Evolutionary conservation across 1,140 invertebrate genomes (phyloP).

Genomic region (Andrena cerasifolii): DNA sequence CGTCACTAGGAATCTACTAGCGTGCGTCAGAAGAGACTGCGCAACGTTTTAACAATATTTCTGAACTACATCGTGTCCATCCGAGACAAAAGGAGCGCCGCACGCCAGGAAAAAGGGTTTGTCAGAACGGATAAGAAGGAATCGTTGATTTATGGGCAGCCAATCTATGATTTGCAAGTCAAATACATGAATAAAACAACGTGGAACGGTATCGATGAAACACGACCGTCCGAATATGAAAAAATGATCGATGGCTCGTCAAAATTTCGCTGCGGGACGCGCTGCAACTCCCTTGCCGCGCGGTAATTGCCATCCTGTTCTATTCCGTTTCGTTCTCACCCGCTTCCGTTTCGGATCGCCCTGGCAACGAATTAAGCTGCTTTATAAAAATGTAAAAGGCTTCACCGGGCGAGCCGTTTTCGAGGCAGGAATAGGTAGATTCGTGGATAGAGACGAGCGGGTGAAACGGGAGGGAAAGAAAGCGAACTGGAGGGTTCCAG

Average conservation of each 20-base stretch:
- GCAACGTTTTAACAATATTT: too few relatives aligned
- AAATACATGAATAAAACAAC: constrained; percentile 54
- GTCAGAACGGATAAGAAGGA: constrained; percentile 26
- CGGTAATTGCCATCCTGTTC: constrained; percentile 18
- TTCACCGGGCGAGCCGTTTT: constrained; percentile 68
- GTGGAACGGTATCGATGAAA: constrained; percentile 47
- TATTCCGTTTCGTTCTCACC: constrained; percentile 29
- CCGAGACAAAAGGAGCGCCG: background rate
- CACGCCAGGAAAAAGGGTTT: background rate
- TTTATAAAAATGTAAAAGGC: constrained; percentile 76
- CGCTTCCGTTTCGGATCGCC: constrained; percentile 40
- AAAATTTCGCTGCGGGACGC: constrained; percentile 37
- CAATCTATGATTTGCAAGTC: constrained; percentile 54
- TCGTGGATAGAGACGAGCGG: constrained; percentile 27
- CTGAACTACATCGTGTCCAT: background rate
- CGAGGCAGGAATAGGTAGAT: constrained; percentile 24
- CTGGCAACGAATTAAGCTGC: constrained; percentile 71
- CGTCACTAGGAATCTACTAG: too few relatives aligned
- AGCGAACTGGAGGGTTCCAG: constrained; percentile 33
- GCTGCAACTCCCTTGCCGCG: background rate
- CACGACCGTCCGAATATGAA: constrained; percentile 46
- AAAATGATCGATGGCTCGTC: constrained; percentile 54
- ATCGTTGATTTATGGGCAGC: constrained; percentile 51
- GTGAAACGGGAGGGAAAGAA: background rate
- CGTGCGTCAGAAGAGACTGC: too few relatives aligned